Conservation (phyloP, 2,113 vertebrate genomes). For the Bothrops jararaca region DNA sequence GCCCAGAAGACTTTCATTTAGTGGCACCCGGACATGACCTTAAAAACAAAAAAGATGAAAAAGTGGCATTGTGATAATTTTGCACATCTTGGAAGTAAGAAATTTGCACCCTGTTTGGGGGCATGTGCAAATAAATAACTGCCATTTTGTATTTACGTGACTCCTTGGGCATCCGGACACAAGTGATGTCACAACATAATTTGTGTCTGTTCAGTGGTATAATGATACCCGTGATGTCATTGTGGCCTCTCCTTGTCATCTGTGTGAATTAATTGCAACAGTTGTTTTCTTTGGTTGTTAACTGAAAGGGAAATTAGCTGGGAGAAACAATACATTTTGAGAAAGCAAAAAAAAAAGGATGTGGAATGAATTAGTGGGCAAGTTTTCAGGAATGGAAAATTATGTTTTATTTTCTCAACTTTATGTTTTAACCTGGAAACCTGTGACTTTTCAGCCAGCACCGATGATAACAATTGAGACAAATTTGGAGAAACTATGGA, state of each 20-base stretch:
- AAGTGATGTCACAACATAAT: background rate
- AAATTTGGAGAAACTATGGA: no score
- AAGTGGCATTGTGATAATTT: background rate
- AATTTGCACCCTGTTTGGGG: background rate
- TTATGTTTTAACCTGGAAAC: background rate
- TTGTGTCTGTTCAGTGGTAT: background rate
- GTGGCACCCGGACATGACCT: background rate
- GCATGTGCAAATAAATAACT: background rate
- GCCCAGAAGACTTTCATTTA: background rate
- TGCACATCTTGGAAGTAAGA: background rate
- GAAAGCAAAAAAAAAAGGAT: background rate
- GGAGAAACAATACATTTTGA: background rate
- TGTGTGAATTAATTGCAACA: background rate
- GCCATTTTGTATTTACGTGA: background rate
- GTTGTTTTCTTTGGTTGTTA: background rate
- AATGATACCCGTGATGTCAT: background rate
- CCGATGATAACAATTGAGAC: no score
- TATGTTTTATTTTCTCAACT: background rate
- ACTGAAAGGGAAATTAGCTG: background rate
- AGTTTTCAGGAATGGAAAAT: background rate
- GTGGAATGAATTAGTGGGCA: background rate
- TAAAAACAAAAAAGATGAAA: background rate
- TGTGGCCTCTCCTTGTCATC: background rate
- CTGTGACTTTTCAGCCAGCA: background rate
- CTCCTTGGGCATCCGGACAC: background rate